A percentile compares a stretch with the other conserved stretches of the same genome.
phyloP scores from a whole-genome alignment of 2,113 vertebrate genomes.

The Hippocampus comes region DNA sequence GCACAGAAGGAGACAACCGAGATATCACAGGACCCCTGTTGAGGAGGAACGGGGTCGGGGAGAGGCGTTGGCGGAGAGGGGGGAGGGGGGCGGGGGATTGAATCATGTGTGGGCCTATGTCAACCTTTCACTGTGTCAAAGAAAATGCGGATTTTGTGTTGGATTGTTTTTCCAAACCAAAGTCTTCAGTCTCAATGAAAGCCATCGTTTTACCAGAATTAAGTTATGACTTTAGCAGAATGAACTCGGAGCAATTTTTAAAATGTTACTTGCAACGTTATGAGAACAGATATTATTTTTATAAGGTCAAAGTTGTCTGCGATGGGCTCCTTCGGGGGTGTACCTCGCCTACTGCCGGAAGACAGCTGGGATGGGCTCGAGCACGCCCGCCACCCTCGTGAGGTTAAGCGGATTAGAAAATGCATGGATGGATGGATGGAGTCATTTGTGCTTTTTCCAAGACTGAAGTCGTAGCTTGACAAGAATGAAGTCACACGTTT shows the following conservation, averaged over 20 bases:
- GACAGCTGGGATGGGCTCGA: too few species aligned
- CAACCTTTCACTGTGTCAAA: slow-evolving; percentile 35
- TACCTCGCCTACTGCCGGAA: too few species aligned
- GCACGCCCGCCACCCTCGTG: too few species aligned
- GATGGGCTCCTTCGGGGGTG: too few species aligned
- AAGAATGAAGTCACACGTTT: neutral
- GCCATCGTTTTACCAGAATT: neutral
- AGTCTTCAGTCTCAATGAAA: neutral
- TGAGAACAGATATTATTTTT: too few species aligned
- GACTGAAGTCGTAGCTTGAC: too few species aligned
- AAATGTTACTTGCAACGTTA: too few species aligned
- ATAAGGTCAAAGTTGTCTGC: too few species aligned
- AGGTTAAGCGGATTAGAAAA: too few species aligned
- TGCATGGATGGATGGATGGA: too few species aligned
- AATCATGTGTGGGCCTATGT: neutral
- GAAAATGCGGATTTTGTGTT: too few species aligned
- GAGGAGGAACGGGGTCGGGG: slow-evolving; percentile 15
- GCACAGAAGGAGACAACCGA: slow-evolving; percentile 61
- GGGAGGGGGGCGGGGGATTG: neutral
- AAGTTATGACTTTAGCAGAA: neutral
- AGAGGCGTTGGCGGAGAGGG: neutral
- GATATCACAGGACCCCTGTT: slow-evolving; percentile 64
- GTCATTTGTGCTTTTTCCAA: too few species aligned
- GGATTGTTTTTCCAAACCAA: neutral
- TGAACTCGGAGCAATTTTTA: neutral